Evolutionary conservation across 2,888 invertebrate species (phyloP).

Genomic region (Sinohyriopsis cumingii): DNA sequence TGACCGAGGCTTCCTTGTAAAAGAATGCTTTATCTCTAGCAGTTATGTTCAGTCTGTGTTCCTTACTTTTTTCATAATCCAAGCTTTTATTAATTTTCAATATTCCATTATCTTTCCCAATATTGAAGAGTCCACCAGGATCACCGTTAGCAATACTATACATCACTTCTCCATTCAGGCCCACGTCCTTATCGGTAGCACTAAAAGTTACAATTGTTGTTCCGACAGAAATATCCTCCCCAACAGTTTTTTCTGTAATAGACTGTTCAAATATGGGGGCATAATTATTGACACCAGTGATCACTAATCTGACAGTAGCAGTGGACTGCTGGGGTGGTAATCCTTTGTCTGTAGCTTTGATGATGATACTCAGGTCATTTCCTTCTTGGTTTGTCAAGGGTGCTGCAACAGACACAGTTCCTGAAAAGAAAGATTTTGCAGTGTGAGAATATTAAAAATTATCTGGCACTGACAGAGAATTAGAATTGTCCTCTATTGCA

Average conservation of each 20-base stretch:
- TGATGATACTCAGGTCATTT: slow-evolving; percentile 78
- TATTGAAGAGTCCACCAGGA: slow-evolving; percentile 84
- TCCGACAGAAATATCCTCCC: slow-evolving; percentile 91
- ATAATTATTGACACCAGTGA: slow-evolving; percentile 86
- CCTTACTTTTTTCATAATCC: slow-evolving; percentile 89
- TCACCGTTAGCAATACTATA: slow-evolving; percentile 80
- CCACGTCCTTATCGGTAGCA: slow-evolving; percentile 88
- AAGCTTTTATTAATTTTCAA: slow-evolving; percentile 85
- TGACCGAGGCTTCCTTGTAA: slow-evolving; percentile 83
- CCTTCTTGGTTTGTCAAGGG: slow-evolving; percentile 74
- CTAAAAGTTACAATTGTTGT: slow-evolving; percentile 86
- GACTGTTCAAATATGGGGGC: slow-evolving; percentile 84
- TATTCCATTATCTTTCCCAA: slow-evolving; percentile 84
- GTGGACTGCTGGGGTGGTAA: slow-evolving; percentile 89
- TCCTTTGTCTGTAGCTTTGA: slow-evolving; percentile 89
- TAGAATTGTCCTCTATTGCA: not conserved
- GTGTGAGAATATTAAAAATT: slow-evolving; percentile 2
- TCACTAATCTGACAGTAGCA: slow-evolving; percentile 75
- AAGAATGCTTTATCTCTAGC: slow-evolving; percentile 90
- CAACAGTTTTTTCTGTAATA: slow-evolving; percentile 87
- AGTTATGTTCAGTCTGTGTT: slow-evolving; percentile 89
- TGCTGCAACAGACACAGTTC: slow-evolving; percentile 83
- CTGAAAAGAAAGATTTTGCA: slow-evolving; percentile 37
- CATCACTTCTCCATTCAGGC: slow-evolving; percentile 90
- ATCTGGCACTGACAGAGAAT: not conserved